These are phyloP conservation scores for Actias luna DNA, from an alignment of 2,888 invertebrate species.

Conservation along the genomic window DNA sequence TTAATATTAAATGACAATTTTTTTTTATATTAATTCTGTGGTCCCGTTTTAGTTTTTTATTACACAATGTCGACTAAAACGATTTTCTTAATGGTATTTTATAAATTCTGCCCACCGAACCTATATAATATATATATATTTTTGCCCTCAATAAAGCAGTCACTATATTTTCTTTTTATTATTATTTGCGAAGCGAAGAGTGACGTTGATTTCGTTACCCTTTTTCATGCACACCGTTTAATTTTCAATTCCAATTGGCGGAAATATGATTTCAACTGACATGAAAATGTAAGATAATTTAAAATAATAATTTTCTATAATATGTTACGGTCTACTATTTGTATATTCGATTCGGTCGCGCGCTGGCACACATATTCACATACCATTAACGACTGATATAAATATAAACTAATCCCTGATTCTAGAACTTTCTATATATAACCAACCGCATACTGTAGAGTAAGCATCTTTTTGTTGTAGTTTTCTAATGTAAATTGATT, in stretches of 20 bases:
- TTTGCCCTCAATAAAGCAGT: slow-evolving; percentile 40
- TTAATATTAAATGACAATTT: no score
- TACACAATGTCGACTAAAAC: background rate
- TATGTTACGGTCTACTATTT: no score
- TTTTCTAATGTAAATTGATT: background rate
- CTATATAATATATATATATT: slow-evolving; percentile 23
- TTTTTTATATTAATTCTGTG: no score
- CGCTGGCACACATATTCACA: background rate
- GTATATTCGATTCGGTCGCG: background rate
- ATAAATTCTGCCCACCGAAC: slow-evolving; percentile 58
- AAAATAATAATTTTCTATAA: no score
- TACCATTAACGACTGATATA: background rate
- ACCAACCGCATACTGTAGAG: background rate
- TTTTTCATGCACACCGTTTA: slow-evolving; percentile 2
- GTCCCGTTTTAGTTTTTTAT: background rate
- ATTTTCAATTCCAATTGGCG: background rate
- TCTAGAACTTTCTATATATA: background rate
- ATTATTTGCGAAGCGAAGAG: slow-evolving; percentile 10
- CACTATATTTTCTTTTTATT: slow-evolving; percentile 36
- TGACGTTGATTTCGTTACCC: background rate
- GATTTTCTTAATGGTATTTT: slow-evolving; percentile 32
- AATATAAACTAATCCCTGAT: background rate
- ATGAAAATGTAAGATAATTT: no score
- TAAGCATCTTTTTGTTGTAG: background rate
- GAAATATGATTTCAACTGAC: background rate